Conservation (phyloP, 2,888 invertebrate species). For the Andrena chrysosceles region DNA sequence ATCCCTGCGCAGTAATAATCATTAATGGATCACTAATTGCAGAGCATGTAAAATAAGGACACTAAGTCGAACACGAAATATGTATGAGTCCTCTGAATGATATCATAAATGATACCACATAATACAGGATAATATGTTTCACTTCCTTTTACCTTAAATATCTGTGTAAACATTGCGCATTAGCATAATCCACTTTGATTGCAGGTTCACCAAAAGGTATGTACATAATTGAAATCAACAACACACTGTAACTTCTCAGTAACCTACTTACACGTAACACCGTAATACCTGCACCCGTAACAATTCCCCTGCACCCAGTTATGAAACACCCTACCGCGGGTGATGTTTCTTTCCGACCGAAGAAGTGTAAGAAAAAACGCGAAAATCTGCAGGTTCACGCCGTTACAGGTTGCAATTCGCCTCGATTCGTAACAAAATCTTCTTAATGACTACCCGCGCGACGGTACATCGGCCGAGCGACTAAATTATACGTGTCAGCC, state of each 20-base stretch:
- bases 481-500: slow-evolving; percentile 56
- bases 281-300: background rate
- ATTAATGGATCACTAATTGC: no score
- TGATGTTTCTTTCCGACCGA: background rate
- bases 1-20: no score
- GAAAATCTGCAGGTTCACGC: slow-evolving; percentile 29
- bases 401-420: slow-evolving; percentile 20
- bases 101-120: no score
- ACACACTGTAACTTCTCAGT: background rate
- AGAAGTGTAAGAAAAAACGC: background rate
- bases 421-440: slow-evolving; percentile 32
- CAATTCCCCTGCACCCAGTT: no score
- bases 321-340: background rate
- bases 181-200: background rate
- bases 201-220: background rate
- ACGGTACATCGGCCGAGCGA: slow-evolving; percentile 7
- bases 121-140: background rate
- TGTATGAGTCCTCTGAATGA: no score
- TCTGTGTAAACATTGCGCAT: background rate
- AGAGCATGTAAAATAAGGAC: no score
- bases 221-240: background rate
- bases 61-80: no score
- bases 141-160: background rate
- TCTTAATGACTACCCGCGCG: slow-evolving; percentile 17
- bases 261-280: background rate